Conservation (phyloP, 2,113 vertebrate species). For the Nesogale talazaci region DNA sequence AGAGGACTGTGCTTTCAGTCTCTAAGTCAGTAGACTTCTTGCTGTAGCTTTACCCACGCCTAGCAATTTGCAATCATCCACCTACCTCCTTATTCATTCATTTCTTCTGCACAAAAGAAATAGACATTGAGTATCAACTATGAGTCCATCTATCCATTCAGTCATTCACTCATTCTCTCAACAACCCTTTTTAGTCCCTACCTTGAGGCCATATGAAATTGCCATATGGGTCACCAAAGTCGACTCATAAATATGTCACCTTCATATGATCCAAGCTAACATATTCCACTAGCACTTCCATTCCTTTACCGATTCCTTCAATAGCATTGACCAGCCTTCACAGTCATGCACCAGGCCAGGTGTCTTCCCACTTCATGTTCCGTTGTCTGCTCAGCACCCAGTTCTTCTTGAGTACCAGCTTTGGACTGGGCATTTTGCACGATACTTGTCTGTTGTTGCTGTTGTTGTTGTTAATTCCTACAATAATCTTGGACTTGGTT, state of each 20-base stretch:
- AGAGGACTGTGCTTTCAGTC: neutral
- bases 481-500: neutral
- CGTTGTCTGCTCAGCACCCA: neutral
- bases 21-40: neutral
- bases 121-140: neutral
- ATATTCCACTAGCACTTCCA: neutral
- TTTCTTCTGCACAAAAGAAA: neutral
- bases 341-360: too few relatives aligned
- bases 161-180: neutral
- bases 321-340: neutral
- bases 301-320: neutral
- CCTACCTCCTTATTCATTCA: neutral
- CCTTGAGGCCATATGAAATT: neutral
- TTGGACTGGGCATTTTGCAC: neutral
- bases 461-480: neutral
- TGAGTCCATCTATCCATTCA: neutral
- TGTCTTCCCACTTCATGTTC: neutral
- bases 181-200: neutral
- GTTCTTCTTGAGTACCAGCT: neutral
- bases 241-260: neutral
- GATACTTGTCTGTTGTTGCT: neutral
- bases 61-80: neutral
- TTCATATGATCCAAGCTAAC: neutral
- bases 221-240: neutral
- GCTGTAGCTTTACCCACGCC: neutral